phyloP scores from a whole-genome alignment of 2,888 invertebrate genomes.

The Dicyrtoma fusca region DNA sequence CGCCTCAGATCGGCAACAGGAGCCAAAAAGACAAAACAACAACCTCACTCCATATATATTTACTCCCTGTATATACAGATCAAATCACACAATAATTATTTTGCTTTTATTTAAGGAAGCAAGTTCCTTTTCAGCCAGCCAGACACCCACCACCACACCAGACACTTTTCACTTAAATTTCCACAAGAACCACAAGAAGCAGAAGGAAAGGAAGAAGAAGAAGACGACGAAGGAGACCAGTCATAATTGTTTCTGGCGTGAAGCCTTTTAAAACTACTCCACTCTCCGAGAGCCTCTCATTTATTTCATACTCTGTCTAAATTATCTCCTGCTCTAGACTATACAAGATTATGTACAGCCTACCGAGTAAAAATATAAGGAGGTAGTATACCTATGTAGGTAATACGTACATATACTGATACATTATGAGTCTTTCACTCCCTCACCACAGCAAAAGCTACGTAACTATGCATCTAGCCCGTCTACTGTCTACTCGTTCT shows the following conservation, averaged over 20 bases:
- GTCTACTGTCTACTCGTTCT: background rate
- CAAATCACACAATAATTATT: too few relatives aligned
- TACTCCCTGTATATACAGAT: too few relatives aligned
- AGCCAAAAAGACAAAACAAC: slow-evolving; percentile 20
- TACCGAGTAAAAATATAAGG: too few relatives aligned
- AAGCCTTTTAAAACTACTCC: slow-evolving; percentile 41
- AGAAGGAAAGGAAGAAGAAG: background rate
- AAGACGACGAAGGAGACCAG: slow-evolving; percentile 1
- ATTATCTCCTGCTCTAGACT: background rate
- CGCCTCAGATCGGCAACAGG: background rate
- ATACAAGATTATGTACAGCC: slow-evolving; percentile 6
- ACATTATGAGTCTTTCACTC: background rate
- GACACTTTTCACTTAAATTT: too few relatives aligned
- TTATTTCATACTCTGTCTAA: slow-evolving; percentile 21
- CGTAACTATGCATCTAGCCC: background rate
- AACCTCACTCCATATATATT: background rate
- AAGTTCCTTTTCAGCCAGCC: background rate
- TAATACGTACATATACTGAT: background rate
- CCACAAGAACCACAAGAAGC: background rate
- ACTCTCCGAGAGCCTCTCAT: background rate
- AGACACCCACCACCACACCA: too few relatives aligned
- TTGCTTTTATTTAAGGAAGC: too few relatives aligned
- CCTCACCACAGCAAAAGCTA: background rate
- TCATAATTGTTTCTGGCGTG: slow-evolving; percentile 32
- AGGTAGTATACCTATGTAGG: too few relatives aligned